Percentiles rank a stretch among this genome's conserved stretches.
Conservation (phyloP, 2,797 vertebrate species). For the Crax fasciolata region DNA sequence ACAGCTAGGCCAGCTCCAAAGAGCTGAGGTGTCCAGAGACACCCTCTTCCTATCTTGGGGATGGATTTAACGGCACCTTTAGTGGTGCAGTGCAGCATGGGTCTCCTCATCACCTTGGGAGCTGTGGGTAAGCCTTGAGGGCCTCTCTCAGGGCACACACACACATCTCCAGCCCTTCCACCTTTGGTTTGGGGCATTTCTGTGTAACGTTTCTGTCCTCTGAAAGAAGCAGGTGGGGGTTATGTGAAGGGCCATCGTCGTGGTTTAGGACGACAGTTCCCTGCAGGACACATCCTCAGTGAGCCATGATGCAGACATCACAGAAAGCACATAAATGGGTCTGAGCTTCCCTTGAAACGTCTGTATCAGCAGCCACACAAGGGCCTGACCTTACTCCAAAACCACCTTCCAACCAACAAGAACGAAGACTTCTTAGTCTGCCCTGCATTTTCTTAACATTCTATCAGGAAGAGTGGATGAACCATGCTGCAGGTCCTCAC, state of each 20-base stretch:
- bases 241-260: background rate
- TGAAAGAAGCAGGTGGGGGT: background rate
- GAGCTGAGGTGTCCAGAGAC: background rate
- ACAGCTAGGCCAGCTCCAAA: background rate
- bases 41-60: background rate
- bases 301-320: background rate
- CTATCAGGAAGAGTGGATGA: fast-evolving
- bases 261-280: background rate
- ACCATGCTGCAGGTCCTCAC: background rate
- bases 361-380: conserved; percentile 32
- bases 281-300: background rate
- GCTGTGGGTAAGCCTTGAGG: fast-evolving
- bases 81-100: fast-evolving
- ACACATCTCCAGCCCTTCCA: background rate
- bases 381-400: background rate
- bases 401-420: background rate
- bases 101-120: fast-evolving
- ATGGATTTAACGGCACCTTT: background rate
- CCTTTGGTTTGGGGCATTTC: background rate
- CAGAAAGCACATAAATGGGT: conserved; percentile 33
- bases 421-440: background rate
- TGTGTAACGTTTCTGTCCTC: background rate
- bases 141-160: background rate
- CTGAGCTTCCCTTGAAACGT: conserved; percentile 6
- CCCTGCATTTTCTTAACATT: background rate